phyloP scores from a whole-genome alignment of 2,113 vertebrate species.

The Narcine bancroftii region DNA sequence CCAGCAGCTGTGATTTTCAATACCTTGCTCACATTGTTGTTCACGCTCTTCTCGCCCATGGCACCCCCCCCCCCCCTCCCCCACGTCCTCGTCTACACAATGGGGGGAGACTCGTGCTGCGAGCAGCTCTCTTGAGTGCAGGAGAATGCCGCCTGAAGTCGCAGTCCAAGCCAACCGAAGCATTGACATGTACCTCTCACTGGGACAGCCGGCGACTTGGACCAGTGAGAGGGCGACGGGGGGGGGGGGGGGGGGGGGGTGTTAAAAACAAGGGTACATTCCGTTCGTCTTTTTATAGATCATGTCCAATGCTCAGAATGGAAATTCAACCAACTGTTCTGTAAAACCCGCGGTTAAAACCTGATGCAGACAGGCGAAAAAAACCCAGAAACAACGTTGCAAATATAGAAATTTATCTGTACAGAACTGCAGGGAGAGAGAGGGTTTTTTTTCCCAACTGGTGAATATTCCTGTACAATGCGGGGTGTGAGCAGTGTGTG shows the following conservation, averaged over 20 bases:
- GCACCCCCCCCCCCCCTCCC: too few species aligned
- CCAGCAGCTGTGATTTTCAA: too few species aligned
- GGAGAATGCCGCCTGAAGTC: too few species aligned
- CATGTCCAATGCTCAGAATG: conserved; percentile 21
- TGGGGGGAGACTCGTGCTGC: too few species aligned
- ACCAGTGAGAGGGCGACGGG: neutral
- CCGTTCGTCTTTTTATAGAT: conserved; percentile 16
- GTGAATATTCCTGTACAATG: conserved; percentile 51
- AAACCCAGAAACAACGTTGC: conserved; percentile 53
- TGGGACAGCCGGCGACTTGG: neutral
- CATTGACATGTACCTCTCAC: neutral
- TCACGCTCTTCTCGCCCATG: too few species aligned
- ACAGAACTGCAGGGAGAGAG: conserved; percentile 58
- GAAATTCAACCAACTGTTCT: conserved; percentile 18
- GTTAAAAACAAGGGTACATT: too few species aligned
- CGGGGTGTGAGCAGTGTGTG: conserved; percentile 40
- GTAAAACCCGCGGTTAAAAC: conserved; percentile 16
- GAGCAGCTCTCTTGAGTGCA: too few species aligned
- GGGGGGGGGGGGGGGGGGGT: too few species aligned
- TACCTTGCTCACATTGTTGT: too few species aligned
- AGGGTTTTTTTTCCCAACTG: conserved; percentile 47
- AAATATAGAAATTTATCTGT: conserved; percentile 96
- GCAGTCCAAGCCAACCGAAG: neutral
- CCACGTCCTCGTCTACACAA: too few species aligned
- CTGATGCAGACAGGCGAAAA: conserved; percentile 25